Evolutionary conservation across 2,888 invertebrate genomes (phyloP).

Genomic region (Mythimna loreyi): DNA sequence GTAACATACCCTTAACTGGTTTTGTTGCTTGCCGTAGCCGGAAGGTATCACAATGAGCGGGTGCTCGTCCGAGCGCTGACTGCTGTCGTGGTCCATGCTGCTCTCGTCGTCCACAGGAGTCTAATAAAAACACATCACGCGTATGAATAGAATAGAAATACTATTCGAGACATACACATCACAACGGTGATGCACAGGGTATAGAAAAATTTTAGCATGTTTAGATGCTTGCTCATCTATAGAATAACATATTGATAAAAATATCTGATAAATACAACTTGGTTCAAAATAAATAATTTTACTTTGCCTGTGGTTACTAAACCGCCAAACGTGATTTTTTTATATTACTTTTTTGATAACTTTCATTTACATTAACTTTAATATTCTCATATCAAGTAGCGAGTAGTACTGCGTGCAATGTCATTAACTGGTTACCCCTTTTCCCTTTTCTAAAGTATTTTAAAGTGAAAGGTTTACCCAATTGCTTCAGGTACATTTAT

Average conservation of each 20-base stretch:
- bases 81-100: conserved; percentile 55
- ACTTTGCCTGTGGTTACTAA: no score
- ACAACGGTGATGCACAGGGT: no score
- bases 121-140: conserved; percentile 28
- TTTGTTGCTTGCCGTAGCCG: conserved; percentile 65
- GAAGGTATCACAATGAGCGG: conserved; percentile 80
- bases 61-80: conserved; percentile 67
- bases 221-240: no score
- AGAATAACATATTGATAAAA: background rate
- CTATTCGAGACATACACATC: no score
- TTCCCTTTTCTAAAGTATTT: no score
- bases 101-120: conserved; percentile 51
- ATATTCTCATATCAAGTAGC: background rate
- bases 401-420: background rate
- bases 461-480: no score
- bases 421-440: no score
- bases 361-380: background rate
- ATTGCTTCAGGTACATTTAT: background rate
- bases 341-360: background rate
- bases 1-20: conserved; percentile 29
- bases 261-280: background rate
- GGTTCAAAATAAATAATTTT: background rate
- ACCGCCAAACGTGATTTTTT: background rate
- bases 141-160: background rate
- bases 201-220: no score